Evolutionary conservation across 2,888 invertebrate species (phyloP).

Genomic region (Agapetus fuscipes): DNA sequence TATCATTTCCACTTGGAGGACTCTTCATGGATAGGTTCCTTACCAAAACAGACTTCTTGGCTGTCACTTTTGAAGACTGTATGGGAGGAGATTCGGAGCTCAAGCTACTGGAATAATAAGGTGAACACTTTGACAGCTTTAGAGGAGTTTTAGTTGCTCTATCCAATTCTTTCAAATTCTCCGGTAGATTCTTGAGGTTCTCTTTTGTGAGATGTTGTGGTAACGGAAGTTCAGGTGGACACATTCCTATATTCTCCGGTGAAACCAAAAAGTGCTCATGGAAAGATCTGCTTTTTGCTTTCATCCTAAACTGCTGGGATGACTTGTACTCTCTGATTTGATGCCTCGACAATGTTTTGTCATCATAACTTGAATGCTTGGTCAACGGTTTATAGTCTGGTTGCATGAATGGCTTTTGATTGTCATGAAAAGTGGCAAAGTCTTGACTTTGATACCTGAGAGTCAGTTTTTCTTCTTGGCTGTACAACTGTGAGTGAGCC

Average conservation of each 20-base stretch:
- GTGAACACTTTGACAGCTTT: conserved; percentile 58
- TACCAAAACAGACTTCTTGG: conserved; percentile 52
- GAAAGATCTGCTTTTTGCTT: conserved; percentile 54
- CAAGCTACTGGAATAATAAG: conserved; percentile 65
- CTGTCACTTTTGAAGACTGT: conserved; percentile 53
- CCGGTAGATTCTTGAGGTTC: conserved; percentile 38
- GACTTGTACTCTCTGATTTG: conserved; percentile 55
- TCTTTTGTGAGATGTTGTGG: conserved; percentile 36
- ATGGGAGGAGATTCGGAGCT: conserved; percentile 67
- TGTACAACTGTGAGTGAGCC: conserved; percentile 46
- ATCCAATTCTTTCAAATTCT: conserved; percentile 16
- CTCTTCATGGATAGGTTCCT: conserved; percentile 54
- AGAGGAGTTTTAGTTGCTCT: conserved; percentile 28
- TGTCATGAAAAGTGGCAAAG: conserved; percentile 43
- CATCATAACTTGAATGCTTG: conserved; percentile 57
- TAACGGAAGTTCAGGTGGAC: conserved; percentile 45
- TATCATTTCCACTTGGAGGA: conserved; percentile 66
- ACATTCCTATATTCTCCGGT: conserved; percentile 43
- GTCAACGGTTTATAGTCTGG: conserved; percentile 49
- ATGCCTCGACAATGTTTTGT: conserved; percentile 51
- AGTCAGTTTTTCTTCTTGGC: conserved; percentile 52
- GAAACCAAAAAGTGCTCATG: conserved; percentile 52
- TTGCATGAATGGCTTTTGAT: conserved; percentile 36
- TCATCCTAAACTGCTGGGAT: conserved; percentile 45
- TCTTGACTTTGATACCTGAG: conserved; percentile 58